Evolutionary conservation across 2,888 invertebrate species (phyloP), one percentile per base, ranked within the genome.

Genomic region (Hirtodrosophila alboralis): DNA sequence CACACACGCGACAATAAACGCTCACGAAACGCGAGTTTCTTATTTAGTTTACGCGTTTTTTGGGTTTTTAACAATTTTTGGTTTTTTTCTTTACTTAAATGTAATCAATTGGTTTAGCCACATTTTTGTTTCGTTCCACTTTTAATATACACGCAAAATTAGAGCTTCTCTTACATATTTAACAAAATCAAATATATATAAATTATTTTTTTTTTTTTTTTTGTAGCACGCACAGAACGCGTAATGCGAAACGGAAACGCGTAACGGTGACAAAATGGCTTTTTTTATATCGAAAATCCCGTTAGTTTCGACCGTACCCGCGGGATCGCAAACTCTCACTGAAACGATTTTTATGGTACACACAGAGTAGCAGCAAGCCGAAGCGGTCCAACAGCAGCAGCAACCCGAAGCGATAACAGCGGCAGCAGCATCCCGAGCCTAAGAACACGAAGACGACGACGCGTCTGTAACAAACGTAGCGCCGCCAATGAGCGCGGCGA

Each of bases 261-360:
- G 63, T 28, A 48, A 47, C 37, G 52, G 52, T 43, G n/a, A 40
- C n/a, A 37, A 33, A 38, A 28, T 31, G n/a, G n/a, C n/a, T n/a
- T n/a, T n/a, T n/a, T n/a, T n/a, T n/a, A n/a, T 28, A 72, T 47
- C 28, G 26, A 66, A 34, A 62, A 66, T 81, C 80, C 88, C 88
- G 89, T 88, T 77, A 77, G 81, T 84, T 87, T 83, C 88, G 90
- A 90, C 90, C 89, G 89, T 90, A 90, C 89, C 89, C 90, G 89
- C 89, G 89, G 90, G 90, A 90, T 90, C 89, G 87, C 88, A 90
- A 90, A 90, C 90, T 90, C 90, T 90, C 90, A 90, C 90, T 90
- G 84, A 90, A 90, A 67, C 59, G 75, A 89, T 75, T 89, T 90
- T 89, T 88, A 89, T 89, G 87, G 88, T 90, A 88, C 88, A 87